Conservation (phyloP, 2,888 invertebrate species). For the Poecilus cupreus region DNA sequence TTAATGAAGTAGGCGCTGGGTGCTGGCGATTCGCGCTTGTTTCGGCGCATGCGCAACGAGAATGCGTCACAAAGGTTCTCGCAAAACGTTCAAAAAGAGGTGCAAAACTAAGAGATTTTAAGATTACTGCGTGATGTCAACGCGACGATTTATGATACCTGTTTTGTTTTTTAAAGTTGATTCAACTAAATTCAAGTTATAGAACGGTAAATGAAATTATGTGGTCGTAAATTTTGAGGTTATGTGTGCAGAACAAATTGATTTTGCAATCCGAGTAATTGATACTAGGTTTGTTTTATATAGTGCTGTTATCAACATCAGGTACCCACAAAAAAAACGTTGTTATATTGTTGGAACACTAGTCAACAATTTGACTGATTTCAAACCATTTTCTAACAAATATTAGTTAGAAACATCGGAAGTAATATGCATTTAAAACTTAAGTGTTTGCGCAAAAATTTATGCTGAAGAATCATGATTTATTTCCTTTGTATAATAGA, state of each 20-base stretch:
- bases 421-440: too few species aligned
- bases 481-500: too few species aligned
- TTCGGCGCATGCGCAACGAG: background rate
- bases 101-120: background rate
- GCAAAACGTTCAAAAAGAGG: background rate
- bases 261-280: background rate
- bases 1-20: slow-evolving; percentile 51
- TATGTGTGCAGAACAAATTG: slow-evolving; percentile 13
- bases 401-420: too few species aligned
- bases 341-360: too few species aligned
- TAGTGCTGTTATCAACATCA: too few species aligned
- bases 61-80: too few species aligned
- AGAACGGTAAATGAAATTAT: slow-evolving; percentile 20
- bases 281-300: background rate
- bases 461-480: too few species aligned
- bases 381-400: too few species aligned
- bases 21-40: slow-evolving; percentile 8
- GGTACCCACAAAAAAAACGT: too few species aligned
- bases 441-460: too few species aligned
- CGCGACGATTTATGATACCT: background rate
- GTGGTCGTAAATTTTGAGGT: background rate
- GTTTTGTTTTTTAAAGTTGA: slow-evolving; percentile 11
- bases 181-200: slow-evolving; percentile 7
- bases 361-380: too few species aligned
- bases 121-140: too few species aligned